Conservation (phyloP, 2,888 invertebrate genomes). For the Eupithecia vulgata region DNA sequence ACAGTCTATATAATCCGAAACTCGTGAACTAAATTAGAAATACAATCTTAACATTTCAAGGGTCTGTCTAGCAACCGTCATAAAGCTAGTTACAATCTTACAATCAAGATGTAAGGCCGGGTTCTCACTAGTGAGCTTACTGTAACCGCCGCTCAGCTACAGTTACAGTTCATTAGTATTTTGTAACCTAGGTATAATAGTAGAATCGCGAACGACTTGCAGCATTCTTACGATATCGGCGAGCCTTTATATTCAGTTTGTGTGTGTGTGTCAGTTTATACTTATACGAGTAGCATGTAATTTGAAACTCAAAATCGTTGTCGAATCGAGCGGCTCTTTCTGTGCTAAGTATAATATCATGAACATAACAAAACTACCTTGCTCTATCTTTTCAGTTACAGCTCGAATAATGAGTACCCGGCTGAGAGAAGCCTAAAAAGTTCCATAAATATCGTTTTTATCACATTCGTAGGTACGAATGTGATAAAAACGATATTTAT, state of each 20-base stretch:
- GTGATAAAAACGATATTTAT: too few relatives aligned
- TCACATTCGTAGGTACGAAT: too few relatives aligned
- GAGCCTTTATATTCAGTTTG: not conserved
- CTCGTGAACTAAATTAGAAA: conserved; percentile 8
- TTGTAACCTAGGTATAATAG: not conserved
- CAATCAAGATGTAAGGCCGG: conserved; percentile 25
- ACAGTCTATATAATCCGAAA: not conserved
- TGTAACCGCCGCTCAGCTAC: not conserved
- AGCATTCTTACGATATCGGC: not conserved
- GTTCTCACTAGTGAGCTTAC: not conserved
- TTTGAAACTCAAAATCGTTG: too few relatives aligned
- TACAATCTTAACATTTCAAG: not conserved
- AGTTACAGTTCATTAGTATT: not conserved
- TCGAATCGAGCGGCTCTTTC: not conserved
- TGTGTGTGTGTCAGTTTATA: not conserved
- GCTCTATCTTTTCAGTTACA: not conserved
- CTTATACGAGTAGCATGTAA: too few relatives aligned
- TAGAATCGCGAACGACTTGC: not conserved
- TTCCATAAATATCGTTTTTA: too few relatives aligned
- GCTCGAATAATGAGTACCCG: not conserved
- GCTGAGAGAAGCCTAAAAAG: not conserved
- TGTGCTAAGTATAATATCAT: too few relatives aligned
- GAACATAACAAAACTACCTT: too few relatives aligned
- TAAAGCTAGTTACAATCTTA: conserved; percentile 21
- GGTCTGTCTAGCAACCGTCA: conserved; percentile 11